Base-by-base conservation (phyloP, 2,113 vertebrate species). In the Poeciliopsis prolifica region DNA sequence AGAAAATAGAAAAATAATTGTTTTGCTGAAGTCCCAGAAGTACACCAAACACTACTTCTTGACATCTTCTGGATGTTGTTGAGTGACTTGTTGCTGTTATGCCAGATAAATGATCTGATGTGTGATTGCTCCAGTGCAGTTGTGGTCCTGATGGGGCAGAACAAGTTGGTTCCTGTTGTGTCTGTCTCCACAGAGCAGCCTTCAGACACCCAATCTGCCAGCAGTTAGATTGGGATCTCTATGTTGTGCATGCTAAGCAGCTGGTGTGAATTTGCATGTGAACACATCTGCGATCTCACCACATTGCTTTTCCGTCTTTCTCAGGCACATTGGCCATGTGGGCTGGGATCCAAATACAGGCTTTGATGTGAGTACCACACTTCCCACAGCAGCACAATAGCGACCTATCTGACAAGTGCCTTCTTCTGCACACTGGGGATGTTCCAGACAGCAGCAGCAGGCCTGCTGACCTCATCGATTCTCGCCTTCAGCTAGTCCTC, bases 341-440 rank as follows among this genome's bases (percentile, higher is more conserved):
- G 98, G 98, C 85, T 99, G 98, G 98, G 98, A 99, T 93, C 98
- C 98, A 77, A 99, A 99, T 93, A 99, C 98, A 80, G 98, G 98
- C 83, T 99, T 99, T 94, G 98, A 99, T 95, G 98, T 99, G 94
- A 99, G 98, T 98, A 91, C 85, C 15, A 86, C 72, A 66, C 22
- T 33, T 58, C 14, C 58, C 29, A 70, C 37, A 74, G 63, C 11
- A 70, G 69, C 72, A 90, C 94, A 94, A 92, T 92, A 87, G 91
- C 79, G 84, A 92, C 84, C 87, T 85, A 80, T 93, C 84, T 91
- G 80, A 60, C 84, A 77, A 22, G 69, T 58, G 69, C 79, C 54
- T 79, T 70, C 76, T 3, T 68, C 62, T 80, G 72, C 61, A 77
- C 74, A 70, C 40, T 9, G 54, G 40, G 30, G 79, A 71, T n/a